phyloP scores from a whole-genome alignment of 2,888 invertebrate genomes.

The Dolomedes plantarius region DNA sequence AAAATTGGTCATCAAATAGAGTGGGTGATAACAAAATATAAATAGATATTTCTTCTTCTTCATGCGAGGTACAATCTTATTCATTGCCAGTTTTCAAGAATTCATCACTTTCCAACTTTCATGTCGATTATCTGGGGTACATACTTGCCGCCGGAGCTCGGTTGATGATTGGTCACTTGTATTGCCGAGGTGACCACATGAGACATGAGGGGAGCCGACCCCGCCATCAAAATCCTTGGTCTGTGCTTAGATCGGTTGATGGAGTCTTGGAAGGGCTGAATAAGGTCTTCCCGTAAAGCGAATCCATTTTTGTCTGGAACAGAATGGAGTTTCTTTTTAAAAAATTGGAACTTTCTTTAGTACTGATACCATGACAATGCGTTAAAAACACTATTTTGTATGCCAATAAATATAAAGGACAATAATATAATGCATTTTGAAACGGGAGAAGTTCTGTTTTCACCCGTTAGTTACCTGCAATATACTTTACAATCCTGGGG shows the following conservation, averaged over 20 bases:
- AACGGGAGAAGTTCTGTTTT: no score
- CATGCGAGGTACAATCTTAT: no score
- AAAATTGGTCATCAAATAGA: no score
- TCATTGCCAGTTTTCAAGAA: no score
- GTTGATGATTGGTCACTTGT: constrained; percentile 31
- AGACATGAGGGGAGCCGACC: constrained; percentile 13
- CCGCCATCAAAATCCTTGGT: constrained; percentile 8
- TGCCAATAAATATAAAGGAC: no score
- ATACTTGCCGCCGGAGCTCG: constrained; percentile 25
- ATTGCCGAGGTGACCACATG: constrained; percentile 58
- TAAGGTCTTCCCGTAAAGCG: constrained; percentile 47
- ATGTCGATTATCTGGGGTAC: constrained; percentile 30
- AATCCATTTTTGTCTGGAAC: constrained; percentile 56
- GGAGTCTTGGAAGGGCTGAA: constrained; percentile 31
- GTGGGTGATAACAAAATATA: no score
- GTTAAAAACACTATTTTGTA: no score
- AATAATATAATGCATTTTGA: no score
- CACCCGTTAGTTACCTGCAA: constrained; percentile 48
- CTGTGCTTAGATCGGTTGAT: constrained; percentile 5
- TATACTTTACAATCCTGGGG: constrained; percentile 46
- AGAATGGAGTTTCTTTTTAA: no score
- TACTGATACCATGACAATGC: no score
- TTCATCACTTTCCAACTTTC: constrained; percentile 2
- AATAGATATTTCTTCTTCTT: no score
- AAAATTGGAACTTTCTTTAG: no score